Percentiles rank a stretch among this genome's conserved stretches.
Evolutionary conservation across 2,113 vertebrate genomes (phyloP).

Genomic region (Mesitornis unicolor): DNA sequence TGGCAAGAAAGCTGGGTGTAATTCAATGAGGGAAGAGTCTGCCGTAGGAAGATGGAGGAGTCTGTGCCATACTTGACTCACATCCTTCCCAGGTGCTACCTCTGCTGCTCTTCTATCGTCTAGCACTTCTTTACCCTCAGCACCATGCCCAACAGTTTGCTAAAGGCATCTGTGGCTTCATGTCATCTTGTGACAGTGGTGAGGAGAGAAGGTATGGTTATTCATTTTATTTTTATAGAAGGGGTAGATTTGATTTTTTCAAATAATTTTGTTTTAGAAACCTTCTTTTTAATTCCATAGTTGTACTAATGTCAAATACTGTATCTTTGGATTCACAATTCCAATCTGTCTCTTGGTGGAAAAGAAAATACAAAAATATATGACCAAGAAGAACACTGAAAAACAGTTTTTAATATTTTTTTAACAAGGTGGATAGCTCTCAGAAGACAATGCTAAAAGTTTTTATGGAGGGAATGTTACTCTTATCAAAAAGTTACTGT

Average conservation of each 20-base stretch:
- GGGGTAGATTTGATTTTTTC: background rate
- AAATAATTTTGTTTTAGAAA: background rate
- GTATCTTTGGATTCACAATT: background rate
- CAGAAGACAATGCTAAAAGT: background rate
- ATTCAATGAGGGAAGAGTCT: background rate
- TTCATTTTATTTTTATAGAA: background rate
- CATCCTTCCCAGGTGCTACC: background rate
- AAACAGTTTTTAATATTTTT: background rate
- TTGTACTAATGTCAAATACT: background rate
- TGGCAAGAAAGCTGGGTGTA: background rate
- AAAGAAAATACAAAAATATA: background rate
- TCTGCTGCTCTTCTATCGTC: background rate
- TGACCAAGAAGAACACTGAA: background rate
- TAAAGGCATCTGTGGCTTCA: background rate
- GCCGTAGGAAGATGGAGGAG: background rate
- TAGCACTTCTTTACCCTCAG: background rate
- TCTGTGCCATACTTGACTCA: rapidly evolving
- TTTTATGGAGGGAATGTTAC: background rate
- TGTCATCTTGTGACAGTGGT: no score
- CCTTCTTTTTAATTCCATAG: background rate
- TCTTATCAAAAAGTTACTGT: background rate
- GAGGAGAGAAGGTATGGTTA: background rate
- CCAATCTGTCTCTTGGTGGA: background rate
- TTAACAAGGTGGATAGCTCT: background rate
- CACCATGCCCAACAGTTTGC: background rate